These are phyloP conservation scores for Phortica okadai DNA, from an alignment of 2,888 invertebrate genomes.

Conservation along the genomic window DNA sequence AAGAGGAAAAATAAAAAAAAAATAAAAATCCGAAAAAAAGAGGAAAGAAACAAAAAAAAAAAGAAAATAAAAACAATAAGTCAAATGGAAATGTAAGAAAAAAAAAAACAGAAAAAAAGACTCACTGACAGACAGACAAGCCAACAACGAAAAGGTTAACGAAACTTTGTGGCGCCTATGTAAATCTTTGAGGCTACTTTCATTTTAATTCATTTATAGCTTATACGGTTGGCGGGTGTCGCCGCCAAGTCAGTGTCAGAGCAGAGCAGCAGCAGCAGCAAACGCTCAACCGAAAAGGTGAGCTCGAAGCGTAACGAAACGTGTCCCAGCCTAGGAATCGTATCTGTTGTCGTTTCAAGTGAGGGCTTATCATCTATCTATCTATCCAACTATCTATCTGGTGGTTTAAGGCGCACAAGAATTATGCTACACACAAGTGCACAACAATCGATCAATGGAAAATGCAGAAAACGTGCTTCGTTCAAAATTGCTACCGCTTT, in stretches of 20 bases:
- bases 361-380: too few species aligned
- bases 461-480: background rate
- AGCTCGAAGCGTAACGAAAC: background rate
- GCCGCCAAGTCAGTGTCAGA: conserved; percentile 10
- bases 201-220: conserved; percentile 45
- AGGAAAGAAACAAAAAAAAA: conserved; percentile 4
- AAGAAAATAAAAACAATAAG: conserved; percentile 2
- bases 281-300: background rate
- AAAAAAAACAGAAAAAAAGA: background rate
- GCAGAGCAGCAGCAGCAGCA: background rate
- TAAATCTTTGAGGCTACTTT: conserved; percentile 57
- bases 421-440: background rate
- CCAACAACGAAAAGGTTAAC: conserved; percentile 49
- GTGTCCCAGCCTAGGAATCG: background rate
- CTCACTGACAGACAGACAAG: background rate
- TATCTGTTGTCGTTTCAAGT: too few species aligned
- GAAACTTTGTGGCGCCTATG: conserved; percentile 58
- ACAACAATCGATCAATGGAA: background rate
- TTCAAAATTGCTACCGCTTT: background rate
- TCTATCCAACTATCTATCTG: background rate
- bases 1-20: background rate
- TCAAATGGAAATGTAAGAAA: conserved; percentile 16
- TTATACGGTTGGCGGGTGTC: conserved; percentile 2
- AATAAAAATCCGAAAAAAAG: background rate
- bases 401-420: background rate